Base-by-base conservation (phyloP, 2,888 invertebrate genomes). In the Erebia aethiops region DNA sequence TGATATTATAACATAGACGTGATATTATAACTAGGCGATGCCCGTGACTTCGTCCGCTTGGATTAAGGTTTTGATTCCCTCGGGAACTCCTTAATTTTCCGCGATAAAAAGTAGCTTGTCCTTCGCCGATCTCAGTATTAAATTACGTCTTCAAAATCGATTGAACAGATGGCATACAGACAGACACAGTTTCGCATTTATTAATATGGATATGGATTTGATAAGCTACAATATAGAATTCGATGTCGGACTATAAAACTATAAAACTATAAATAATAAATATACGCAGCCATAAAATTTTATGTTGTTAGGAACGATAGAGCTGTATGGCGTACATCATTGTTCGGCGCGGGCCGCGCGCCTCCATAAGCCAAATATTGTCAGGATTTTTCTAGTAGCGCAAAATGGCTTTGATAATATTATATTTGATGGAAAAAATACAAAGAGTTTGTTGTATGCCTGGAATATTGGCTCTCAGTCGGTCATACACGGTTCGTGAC, bases 191-290 rank as follows among this genome's bases (percentile, higher is more conserved):
- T 35, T 35, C 0, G 21, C 21, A 2, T 21, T 35, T 35, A 35
- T 35, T 35, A 7, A 7, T 35, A 35, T 35, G 35, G 35, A n/a
- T 51, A 74, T 70, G 73, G 70, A 72, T 80, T 76, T 80, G 80
- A 79, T 76, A 73, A 77, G 76, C 71, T 75, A 81, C 79, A 80
- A 79, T 72, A 75, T 80, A 78, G 76, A 81, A 83, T 82, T 83
- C 82, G 80, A 83, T 84, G 81, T 82, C 79, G 84, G 81, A 82
- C 84, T 84, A 85, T 87, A 86, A 87, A 88, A 82, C 84, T 84
- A 85, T 87, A 86, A 87, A 88, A 87, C 89, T 88, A 88, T 89
- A 90, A 89, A 90, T 89, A 88, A 89, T 87, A 91, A 89, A 90
- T 90, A 88, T 89, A 88, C 85, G 84, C 82, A 79, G 83, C 81